phyloP scores from a whole-genome alignment of 2,113 vertebrate genomes.

The Hypomesus transpacificus region DNA sequence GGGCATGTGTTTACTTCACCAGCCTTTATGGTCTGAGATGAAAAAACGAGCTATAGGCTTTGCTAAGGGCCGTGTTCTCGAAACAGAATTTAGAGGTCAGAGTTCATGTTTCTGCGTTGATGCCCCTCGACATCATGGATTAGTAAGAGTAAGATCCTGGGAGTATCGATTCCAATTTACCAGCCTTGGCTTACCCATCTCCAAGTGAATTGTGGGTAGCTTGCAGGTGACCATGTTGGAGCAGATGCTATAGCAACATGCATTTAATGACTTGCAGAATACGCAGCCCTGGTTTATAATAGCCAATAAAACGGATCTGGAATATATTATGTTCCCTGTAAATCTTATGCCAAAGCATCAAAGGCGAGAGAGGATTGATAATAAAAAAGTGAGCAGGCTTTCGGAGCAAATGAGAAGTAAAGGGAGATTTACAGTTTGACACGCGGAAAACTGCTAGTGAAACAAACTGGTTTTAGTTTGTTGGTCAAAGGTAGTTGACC shows the following conservation, averaged over 20 bases:
- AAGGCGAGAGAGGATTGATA: conserved; percentile 44
- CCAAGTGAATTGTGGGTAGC: conserved; percentile 11
- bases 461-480: conserved; percentile 24
- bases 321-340: conserved; percentile 57
- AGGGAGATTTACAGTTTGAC: conserved; percentile 33
- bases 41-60: no score
- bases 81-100: not conserved
- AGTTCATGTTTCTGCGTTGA: not conserved
- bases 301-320: conserved; percentile 63
- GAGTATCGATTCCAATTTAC: not conserved
- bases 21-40: not conserved
- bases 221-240: conserved; percentile 54
- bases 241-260: conserved; percentile 52
- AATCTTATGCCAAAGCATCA: conserved; percentile 62
- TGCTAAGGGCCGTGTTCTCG: not conserved
- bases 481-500: conserved; percentile 22
- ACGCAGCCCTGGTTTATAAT: conserved; percentile 45
- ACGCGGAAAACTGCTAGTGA: conserved; percentile 4
- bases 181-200: not conserved
- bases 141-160: not conserved
- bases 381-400: conserved; percentile 41
- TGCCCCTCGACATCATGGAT: not conserved
- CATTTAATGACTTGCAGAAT: conserved; percentile 57
- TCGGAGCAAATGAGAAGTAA: conserved; percentile 38
- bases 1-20: not conserved